Base-by-base conservation (phyloP, 2,797 vertebrate species). In the Microhierax caerulescens region DNA sequence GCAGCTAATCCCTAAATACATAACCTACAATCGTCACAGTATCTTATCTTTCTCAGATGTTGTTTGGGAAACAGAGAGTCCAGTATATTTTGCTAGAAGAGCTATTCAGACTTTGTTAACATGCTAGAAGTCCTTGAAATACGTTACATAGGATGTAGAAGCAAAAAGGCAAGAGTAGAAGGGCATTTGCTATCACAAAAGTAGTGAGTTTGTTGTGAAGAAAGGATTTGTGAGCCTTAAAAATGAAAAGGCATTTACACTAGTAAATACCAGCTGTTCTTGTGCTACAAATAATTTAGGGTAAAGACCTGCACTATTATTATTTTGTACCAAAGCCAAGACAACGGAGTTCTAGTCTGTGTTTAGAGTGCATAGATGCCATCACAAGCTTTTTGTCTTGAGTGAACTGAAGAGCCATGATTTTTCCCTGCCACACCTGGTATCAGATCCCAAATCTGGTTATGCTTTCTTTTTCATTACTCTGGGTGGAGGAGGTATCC, bases 21-120 rank as follows among this genome's bases (percentile, higher is more conserved):
- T 30, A 56, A 10, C 45, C 61, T n/a, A 1, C 25, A 48, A 74
- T 75, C 75, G 5, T 39, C 5, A 0, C 22, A 2, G 5, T 18
- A 91, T 95, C 76, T 95, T 95, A 96, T 95, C 91, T 59, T 39
- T 9, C n/a, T 43, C 30, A 30, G 1, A 2, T 36, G 80, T 28
- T 93, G 45, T 77, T 85, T 20, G 63, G 78, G 94, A 91, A 91
- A 70, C 25, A 9, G 74, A 72, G n/a, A 41, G 65, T 9, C 43
- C 45, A 23, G 65, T 16, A 37, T 63, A 18, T 77, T 63, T 61
- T 11, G 65, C 59, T 63, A 51, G 64, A 79, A 76, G 36, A 24
- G 63, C 24, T 30, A 22, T 43, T 76, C 39, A 70, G 48, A 13
- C 27, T 56, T 41, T 14, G 59, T 36, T 48, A 14, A 47, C 10